These are phyloP conservation scores for Cheumatopsyche charites DNA, from an alignment of 1,140 invertebrate genomes.

Conservation along the genomic window DNA sequence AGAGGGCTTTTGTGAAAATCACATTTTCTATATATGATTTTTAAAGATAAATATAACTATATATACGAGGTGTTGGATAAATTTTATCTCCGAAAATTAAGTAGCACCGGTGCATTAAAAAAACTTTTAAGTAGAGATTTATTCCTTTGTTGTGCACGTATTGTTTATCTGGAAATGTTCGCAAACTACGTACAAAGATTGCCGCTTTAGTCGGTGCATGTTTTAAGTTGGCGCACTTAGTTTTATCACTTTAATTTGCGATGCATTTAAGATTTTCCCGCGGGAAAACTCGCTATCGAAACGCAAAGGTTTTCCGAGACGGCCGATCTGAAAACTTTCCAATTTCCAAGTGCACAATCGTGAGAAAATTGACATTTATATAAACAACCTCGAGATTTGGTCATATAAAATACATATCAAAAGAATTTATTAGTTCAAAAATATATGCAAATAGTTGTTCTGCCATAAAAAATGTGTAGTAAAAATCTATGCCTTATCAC, in stretches of 20 bases:
- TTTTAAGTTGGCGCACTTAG: conserved; percentile 9
- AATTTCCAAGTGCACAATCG: neutral
- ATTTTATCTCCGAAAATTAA: neutral
- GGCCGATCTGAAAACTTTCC: no score
- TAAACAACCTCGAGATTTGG: no score
- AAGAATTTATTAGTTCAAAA: no score
- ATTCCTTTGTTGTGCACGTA: conserved; percentile 26
- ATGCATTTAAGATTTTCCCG: conserved; percentile 26
- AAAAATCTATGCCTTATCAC: no score
- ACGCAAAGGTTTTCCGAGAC: neutral
- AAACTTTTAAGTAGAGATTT: conserved; percentile 2
- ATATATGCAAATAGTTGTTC: no score
- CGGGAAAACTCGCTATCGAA: conserved; percentile 2
- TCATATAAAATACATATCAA: no score
- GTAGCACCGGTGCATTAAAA: neutral
- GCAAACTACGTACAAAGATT: conserved; percentile 25
- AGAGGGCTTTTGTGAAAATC: neutral
- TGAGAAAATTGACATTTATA: neutral
- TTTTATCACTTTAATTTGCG: conserved; percentile 27
- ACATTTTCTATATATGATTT: neutral
- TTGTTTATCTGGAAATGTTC: conserved; percentile 25
- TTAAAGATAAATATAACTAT: neutral
- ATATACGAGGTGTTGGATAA: neutral
- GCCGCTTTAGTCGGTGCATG: conserved; percentile 19
- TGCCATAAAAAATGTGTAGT: no score